Evolutionary conservation across 2,113 vertebrate genomes (phyloP), one percentile per base, ranked within the genome.

Genomic region (Heteronetta atricapilla): DNA sequence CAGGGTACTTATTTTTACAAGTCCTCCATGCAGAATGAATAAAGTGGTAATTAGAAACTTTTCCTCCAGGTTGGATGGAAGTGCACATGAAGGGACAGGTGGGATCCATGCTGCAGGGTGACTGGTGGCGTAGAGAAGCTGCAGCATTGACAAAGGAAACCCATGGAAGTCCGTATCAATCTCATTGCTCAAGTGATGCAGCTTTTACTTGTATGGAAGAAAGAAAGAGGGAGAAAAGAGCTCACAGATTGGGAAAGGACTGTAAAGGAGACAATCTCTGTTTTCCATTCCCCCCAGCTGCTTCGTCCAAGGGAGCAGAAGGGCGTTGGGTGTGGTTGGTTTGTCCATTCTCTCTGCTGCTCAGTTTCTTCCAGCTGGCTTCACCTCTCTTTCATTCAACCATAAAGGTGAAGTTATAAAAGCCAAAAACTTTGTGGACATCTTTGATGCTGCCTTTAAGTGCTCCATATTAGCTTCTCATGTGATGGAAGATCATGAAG

Each of bases 271-370:
- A 14, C 14, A 7, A 3, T 58, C 19, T 46, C 10, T 69, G 2
- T 63, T 87, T 75, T 29, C 56, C 3, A 8, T 8, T 84, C 15
- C 5, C n/a, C 9, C 0, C 3, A 69, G 21, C 26, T 79, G 28
- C 44, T 66, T 40, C 13, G 66, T 89, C 14, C 15, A 62, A 44
- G 17, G 8, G 1, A 67, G 22, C 11, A 80, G 13, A n/a, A 75
- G 28, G 11, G 4, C 8, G 56, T 77, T 70, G 31, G 9, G 9
- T 73, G 40, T 28, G n/a, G 7, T 3, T 86, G 13, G 15, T 36
- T 87, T 82, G 20, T 29, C 11, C 21, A 73, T 19, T 22, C 8
- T 42, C 21, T 0, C 21, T 0, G 0, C 16, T 66, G 17, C 11
- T 58, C 34, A 15, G 1, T 17, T 78, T 5, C 4, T 40, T 72